These are phyloP conservation scores for Ectropis crepuscularia DNA, from an alignment of 2,888 invertebrate genomes.

Conservation along the genomic window DNA sequence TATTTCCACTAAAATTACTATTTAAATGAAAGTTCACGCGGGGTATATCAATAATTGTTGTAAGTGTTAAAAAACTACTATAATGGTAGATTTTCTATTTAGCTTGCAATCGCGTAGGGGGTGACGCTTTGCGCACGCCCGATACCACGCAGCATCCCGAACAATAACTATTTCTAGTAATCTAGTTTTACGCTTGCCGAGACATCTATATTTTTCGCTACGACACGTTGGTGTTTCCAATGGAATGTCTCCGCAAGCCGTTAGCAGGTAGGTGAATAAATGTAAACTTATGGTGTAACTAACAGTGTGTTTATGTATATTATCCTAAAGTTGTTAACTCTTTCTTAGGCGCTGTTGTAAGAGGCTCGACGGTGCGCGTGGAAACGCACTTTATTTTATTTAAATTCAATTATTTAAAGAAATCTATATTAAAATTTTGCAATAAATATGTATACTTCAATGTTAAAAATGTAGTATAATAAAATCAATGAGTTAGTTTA, in stretches of 20 bases:
- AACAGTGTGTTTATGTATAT: conserved; percentile 75
- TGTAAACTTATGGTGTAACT: conserved; percentile 69
- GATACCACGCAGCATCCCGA: conserved; percentile 53
- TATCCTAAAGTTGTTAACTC: conserved; percentile 82
- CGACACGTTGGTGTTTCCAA: conserved; percentile 21
- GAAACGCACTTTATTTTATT: conserved; percentile 34
- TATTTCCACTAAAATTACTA: conserved; percentile 34
- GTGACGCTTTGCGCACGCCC: conserved; percentile 54
- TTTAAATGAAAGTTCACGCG: conserved; percentile 32
- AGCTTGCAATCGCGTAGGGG: conserved; percentile 54
- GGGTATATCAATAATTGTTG: conserved; percentile 45
- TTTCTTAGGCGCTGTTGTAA: conserved; percentile 84
- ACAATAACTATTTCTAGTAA: conserved; percentile 67
- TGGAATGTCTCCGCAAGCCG: conserved; percentile 63
- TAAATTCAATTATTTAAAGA: not conserved
- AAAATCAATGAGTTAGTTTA: not conserved
- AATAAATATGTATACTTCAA: conserved; percentile 37
- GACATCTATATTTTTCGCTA: conserved; percentile 51
- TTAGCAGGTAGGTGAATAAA: conserved; percentile 63
- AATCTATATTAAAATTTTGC: conserved; percentile 6
- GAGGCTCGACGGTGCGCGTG: conserved; percentile 66
- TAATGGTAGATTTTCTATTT: conserved; percentile 59
- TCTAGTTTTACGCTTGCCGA: conserved; percentile 56
- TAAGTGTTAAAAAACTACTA: conserved; percentile 54
- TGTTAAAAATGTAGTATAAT: not conserved